Conservation (phyloP, 2,797 vertebrate genomes). For the Microctenopoma steveboyesi region DNA sequence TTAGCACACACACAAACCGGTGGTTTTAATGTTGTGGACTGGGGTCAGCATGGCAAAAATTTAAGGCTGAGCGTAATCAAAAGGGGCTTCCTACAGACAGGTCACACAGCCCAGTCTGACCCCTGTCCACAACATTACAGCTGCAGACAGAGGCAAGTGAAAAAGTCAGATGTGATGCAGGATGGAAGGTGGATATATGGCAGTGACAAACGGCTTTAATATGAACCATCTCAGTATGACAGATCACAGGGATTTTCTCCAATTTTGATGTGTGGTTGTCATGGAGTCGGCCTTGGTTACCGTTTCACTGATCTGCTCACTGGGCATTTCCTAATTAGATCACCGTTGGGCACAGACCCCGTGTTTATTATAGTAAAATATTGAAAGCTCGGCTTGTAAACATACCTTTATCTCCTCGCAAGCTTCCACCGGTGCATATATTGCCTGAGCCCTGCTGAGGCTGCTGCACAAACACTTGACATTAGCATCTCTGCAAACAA, state of each 20-base stretch:
- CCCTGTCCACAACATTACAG: neutral
- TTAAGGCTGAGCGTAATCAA: no score
- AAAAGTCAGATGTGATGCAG: neutral
- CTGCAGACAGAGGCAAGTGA: constrained; percentile 3
- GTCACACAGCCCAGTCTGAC: no score
- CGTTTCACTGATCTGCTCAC: constrained; percentile 49
- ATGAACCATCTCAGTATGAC: constrained; percentile 13
- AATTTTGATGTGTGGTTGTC: constrained; percentile 52
- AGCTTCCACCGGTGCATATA: constrained; percentile 6
- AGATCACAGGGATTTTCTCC: constrained; percentile 3
- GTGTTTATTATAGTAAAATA: constrained; percentile 40
- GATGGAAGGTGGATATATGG: neutral
- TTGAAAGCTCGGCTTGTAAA: constrained; percentile 19
- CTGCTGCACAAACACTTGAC: constrained; percentile 31
- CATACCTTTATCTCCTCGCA: constrained; percentile 8
- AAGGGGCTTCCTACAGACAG: no score
- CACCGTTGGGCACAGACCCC: constrained; percentile 42
- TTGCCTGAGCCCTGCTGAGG: constrained; percentile 12
- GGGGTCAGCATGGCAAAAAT: no score
- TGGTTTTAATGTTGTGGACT: no score
- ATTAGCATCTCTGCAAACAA: constrained; percentile 31
- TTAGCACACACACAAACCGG: no score
- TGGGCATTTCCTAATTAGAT: constrained; percentile 62
- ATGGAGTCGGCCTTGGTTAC: constrained; percentile 61
- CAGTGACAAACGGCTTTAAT: constrained; percentile 25